Conservation (phyloP, 2,797 vertebrate species). For the Ispidina picta region DNA sequence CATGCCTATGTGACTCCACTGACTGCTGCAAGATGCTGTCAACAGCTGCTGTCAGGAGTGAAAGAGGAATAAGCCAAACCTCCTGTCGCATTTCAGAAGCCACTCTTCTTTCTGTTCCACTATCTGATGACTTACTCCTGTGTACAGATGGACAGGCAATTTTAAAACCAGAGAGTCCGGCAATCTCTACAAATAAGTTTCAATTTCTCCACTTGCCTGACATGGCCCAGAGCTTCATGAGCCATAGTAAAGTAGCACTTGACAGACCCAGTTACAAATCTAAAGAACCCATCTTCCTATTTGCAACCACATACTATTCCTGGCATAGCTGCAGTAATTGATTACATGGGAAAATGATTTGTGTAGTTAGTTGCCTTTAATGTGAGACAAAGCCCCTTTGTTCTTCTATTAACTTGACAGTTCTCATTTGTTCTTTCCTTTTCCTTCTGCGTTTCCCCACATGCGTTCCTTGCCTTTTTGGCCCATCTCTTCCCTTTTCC, state of each 20-base stretch:
- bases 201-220: background rate
- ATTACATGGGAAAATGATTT: constrained; percentile 32
- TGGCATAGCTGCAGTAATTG: constrained; percentile 6
- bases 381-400: constrained; percentile 52
- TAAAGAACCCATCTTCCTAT: background rate
- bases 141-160: background rate
- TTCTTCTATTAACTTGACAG: constrained; percentile 51
- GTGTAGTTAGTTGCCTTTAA: constrained; percentile 29
- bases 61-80: constrained; percentile 33
- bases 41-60: background rate
- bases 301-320: background rate
- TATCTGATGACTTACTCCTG: background rate
- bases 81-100: background rate
- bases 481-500: constrained; percentile 29
- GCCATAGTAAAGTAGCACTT: background rate
- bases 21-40: background rate
- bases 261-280: background rate
- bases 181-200: background rate
- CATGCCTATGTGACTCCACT: constrained; percentile 6
- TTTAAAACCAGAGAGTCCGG: background rate
- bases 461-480: background rate
- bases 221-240: background rate
- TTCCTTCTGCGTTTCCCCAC: background rate
- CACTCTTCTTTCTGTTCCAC: constrained; percentile 21
- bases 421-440: constrained; percentile 53